A percentile compares a stretch with the other conserved stretches of the same genome.
These are phyloP conservation scores for Neosalanx taihuensis DNA, from an alignment of 2,797 vertebrate genomes.

Conservation along the genomic window DNA sequence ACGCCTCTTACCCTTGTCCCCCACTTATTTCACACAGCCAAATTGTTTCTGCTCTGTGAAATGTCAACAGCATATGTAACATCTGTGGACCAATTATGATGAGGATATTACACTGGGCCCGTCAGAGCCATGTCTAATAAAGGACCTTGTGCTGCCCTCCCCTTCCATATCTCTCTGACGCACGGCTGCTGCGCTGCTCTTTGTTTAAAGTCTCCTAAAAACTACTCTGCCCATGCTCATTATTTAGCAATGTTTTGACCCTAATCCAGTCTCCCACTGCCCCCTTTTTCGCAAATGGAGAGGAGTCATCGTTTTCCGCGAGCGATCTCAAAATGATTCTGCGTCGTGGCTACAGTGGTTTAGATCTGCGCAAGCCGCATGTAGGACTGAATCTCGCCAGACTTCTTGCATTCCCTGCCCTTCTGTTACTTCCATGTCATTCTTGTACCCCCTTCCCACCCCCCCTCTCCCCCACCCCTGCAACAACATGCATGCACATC, in stretches of 20 bases:
- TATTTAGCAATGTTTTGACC: not conserved
- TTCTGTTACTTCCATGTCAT: not conserved
- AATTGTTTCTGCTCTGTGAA: conserved; percentile 69
- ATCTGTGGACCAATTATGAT: conserved; percentile 66
- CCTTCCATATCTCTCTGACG: conserved; percentile 25
- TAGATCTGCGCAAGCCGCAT: not conserved
- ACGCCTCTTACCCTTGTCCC: conserved; percentile 30
- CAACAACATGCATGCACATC: conserved; percentile 22
- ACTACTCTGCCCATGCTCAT: no score
- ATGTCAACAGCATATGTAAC: conserved; percentile 69
- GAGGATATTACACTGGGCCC: conserved; percentile 59
- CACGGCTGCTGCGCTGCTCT: conserved; percentile 32
- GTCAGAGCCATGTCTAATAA: conserved; percentile 56
- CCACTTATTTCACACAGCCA: conserved; percentile 52
- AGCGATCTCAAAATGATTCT: not conserved
- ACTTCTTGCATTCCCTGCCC: not conserved
- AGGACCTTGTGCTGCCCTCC: conserved; percentile 47
- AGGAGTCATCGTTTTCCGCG: not conserved
- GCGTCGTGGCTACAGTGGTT: not conserved
- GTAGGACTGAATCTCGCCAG: not conserved
- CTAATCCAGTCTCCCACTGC: not conserved
- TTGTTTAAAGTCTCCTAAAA: conserved; percentile 13
- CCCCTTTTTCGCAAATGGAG: not conserved
- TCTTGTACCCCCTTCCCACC: not conserved
- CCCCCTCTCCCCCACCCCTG: not conserved